Conservation (phyloP, 1,140 invertebrate genomes). For the Lepidotrigona ventralis region DNA sequence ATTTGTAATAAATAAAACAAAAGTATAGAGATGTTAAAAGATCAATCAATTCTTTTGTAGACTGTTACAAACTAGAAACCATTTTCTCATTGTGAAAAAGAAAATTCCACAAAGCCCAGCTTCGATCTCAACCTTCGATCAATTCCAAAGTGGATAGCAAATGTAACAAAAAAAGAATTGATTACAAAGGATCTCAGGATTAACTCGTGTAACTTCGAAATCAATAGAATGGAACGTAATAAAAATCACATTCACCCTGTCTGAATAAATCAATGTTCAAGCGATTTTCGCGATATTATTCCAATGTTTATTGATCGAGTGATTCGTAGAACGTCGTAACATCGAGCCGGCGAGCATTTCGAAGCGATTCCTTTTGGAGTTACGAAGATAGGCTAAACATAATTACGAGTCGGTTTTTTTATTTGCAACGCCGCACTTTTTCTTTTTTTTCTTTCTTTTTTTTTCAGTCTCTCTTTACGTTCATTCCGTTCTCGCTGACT, state of each 20-base stretch:
- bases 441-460: background rate
- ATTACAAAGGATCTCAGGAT: background rate
- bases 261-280: background rate
- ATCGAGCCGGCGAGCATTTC: background rate
- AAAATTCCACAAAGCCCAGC: background rate
- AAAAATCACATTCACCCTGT: conserved; percentile 11
- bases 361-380: background rate
- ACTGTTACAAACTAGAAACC: background rate
- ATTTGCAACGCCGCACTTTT: conserved; percentile 27
- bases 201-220: background rate
- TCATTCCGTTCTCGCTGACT: conserved; percentile 42
- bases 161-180: background rate
- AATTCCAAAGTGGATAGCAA: background rate
- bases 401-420: conserved; percentile 63
- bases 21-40: background rate
- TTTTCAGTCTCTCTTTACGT: conserved; percentile 45
- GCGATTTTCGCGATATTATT: conserved; percentile 12
- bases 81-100: background rate
- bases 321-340: background rate
- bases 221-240: conserved; percentile 17
- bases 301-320: conserved; percentile 39
- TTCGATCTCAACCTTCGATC: background rate
- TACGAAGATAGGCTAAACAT: conserved; percentile 31
- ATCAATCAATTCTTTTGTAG: background rate
- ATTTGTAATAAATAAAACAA: no score